Conservation (phyloP, 2,113 vertebrate genomes). For the Indri indri region DNA sequence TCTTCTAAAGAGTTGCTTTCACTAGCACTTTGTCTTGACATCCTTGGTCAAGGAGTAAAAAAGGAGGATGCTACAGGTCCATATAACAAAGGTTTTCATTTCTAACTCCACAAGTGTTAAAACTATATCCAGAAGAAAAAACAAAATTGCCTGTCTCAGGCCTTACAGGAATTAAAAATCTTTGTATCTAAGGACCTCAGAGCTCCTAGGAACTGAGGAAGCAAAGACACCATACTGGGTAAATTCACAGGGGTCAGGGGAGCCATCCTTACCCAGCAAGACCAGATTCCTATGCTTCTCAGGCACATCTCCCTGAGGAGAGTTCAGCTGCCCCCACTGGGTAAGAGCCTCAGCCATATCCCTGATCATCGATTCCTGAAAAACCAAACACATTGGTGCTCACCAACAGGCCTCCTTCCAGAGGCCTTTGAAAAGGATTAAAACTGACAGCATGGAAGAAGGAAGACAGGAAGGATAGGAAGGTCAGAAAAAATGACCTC, state of each 20-base stretch:
- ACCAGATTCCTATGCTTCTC: slow-evolving; percentile 58
- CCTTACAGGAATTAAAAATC: background rate
- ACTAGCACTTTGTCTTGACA: background rate
- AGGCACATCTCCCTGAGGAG: background rate
- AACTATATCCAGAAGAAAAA: background rate
- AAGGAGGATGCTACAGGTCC: background rate
- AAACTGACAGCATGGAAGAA: background rate
- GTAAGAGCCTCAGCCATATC: slow-evolving; percentile 40
- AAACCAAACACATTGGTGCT: background rate
- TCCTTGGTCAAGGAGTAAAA: background rate
- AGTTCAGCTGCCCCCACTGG: slow-evolving; percentile 39
- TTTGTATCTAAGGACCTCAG: background rate
- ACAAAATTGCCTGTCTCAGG: background rate
- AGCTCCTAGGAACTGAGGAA: background rate
- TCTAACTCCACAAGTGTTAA: background rate
- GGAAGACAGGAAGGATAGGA: background rate
- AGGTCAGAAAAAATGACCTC: background rate
- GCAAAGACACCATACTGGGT: background rate
- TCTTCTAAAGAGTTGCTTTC: slow-evolving; percentile 15
- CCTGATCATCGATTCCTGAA: slow-evolving; percentile 55
- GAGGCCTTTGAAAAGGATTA: background rate
- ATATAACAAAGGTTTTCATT: background rate
- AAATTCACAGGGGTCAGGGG: background rate
- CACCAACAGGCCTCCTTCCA: background rate
- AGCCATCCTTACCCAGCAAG: slow-evolving; percentile 64